Conservation (phyloP, 2,113 vertebrate species). For the Thermophis baileyi region DNA sequence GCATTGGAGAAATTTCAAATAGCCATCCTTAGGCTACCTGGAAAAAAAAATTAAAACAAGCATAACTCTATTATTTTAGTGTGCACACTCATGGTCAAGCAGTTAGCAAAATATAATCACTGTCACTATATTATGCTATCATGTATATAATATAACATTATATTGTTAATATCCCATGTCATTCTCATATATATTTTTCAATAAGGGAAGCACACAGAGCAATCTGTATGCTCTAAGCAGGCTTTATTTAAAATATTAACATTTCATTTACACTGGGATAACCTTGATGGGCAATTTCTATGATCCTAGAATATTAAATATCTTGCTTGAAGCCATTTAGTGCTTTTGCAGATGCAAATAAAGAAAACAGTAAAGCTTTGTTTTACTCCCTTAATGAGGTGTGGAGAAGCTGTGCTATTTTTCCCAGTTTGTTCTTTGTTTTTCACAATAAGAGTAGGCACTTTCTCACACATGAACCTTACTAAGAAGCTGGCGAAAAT, state of each 20-base stretch:
- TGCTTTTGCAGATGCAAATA: conserved; percentile 3
- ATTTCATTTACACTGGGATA: conserved; percentile 2
- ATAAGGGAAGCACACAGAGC: not conserved
- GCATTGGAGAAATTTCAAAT: not conserved
- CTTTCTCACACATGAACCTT: conserved; percentile 12
- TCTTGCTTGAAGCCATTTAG: conserved; percentile 2
- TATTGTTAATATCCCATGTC: not conserved
- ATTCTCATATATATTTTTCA: not conserved
- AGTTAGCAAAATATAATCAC: not conserved
- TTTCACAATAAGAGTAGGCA: not conserved
- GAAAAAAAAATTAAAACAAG: not conserved
- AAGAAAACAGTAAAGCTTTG: conserved; percentile 1
- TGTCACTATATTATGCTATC: not conserved
- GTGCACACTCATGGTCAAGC: not conserved
- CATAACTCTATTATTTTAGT: not conserved
- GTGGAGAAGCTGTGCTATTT: not conserved
- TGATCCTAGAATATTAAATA: conserved; percentile 13
- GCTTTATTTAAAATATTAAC: conserved; percentile 8
- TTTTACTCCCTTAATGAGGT: conserved; percentile 1
- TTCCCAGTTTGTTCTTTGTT: conserved; percentile 2
- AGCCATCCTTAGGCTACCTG: no score
- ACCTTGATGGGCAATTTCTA: conserved; percentile 24
- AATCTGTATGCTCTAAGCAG: not conserved
- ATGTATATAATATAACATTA: not conserved
- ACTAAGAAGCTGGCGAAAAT: not conserved